A percentile compares a stretch with the other conserved stretches of the same genome.
These are phyloP conservation scores for Oscheius sp. DNA, from an alignment of 2,888 invertebrate species.

Conservation along the genomic window DNA sequence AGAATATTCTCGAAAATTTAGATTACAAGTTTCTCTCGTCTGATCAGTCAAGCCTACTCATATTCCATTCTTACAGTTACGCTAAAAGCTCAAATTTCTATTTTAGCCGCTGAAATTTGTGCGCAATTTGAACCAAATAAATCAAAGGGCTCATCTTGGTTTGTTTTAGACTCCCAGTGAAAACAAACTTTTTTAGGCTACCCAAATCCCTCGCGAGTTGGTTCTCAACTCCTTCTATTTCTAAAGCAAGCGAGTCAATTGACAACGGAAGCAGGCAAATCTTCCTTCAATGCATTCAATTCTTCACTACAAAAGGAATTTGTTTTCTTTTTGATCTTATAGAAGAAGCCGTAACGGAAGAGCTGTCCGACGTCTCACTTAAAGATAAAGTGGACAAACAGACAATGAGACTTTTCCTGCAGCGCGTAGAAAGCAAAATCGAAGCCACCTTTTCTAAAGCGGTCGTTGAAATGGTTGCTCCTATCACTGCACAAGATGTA, in stretches of 20 bases:
- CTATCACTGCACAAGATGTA: conserved; percentile 32
- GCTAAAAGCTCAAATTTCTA: conserved; percentile 59
- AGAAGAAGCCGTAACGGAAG: conserved; percentile 33
- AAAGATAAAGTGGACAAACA: conserved; percentile 16
- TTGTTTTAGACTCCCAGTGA: neutral
- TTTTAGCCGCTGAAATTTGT: conserved; percentile 57
- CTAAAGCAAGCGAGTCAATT: no score
- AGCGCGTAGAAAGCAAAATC: conserved; percentile 36
- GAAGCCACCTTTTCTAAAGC: conserved; percentile 14
- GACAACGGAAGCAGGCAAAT: conserved; percentile 49
- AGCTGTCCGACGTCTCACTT: conserved; percentile 4
- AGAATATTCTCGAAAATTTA: conserved; percentile 3
- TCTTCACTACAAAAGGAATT: conserved; percentile 49
- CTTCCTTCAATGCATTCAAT: conserved; percentile 59
- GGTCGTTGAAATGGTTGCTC: conserved; percentile 43
- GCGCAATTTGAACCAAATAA: conserved; percentile 46
- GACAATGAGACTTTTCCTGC: conserved; percentile 37
- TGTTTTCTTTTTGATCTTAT: conserved; percentile 42
- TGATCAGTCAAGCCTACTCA: conserved; percentile 48
- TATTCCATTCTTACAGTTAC: conserved; percentile 55
- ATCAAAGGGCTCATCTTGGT: no score
- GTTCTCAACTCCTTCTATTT: neutral
- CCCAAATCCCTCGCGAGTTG: neutral
- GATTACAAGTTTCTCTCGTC: conserved; percentile 40
- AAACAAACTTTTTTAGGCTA: neutral